Percentiles rank a stretch among this genome's conserved stretches.
These are phyloP conservation scores for Cottoperca gobio DNA, from an alignment of 2,797 vertebrate species.

Conservation along the genomic window DNA sequence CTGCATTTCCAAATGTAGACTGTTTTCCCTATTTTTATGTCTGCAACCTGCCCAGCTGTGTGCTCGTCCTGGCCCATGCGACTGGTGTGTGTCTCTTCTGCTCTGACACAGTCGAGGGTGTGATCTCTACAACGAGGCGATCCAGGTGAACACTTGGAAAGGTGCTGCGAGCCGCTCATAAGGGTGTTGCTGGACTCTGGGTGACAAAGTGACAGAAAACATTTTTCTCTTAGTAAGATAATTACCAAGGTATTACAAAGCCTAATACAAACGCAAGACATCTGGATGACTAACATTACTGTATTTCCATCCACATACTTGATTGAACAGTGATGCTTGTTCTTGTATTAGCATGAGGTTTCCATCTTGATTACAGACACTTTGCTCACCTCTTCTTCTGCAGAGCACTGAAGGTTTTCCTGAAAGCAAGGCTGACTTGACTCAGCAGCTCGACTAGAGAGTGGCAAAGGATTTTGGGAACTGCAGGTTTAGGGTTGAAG, in stretches of 20 bases:
- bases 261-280: not conserved
- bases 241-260: not conserved
- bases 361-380: not conserved
- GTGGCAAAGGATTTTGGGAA: conserved; percentile 94
- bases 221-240: not conserved
- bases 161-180: conserved; percentile 95
- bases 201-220: conserved; percentile 11
- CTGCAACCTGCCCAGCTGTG: conserved; percentile 91
- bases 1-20: not conserved
- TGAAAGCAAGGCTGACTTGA: conserved; percentile 96
- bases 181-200: conserved; percentile 91
- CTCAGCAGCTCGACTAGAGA: conserved; percentile 94
- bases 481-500: conserved; percentile 96
- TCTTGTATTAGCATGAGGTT: not conserved
- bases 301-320: not conserved
- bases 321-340: not conserved
- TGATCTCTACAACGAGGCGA: conserved; percentile 91
- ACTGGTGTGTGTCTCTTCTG: conserved; percentile 91
- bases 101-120: conserved; percentile 91
- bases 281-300: not conserved
- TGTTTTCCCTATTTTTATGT: not conserved
- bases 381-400: conserved; percentile 92
- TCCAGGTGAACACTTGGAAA: conserved; percentile 96
- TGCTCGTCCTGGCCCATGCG: conserved; percentile 92
- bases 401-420: conserved; percentile 91